Evolutionary conservation across 2,113 vertebrate genomes (phyloP), one percentile per base, ranked within the genome.

Genomic region (Anseranas semipalmata): DNA sequence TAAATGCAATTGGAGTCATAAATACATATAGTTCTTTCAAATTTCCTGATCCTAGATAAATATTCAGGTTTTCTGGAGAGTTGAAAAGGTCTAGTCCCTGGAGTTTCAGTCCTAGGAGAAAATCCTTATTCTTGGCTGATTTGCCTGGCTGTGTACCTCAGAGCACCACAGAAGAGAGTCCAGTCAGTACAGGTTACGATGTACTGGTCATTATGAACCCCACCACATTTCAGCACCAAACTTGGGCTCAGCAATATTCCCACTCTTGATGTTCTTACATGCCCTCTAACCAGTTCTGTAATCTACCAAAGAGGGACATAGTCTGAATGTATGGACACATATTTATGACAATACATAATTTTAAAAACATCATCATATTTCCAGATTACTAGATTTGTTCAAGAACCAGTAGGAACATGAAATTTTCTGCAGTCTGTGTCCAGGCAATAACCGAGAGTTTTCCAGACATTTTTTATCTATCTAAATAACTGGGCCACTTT

Each of bases 311-410:
- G 15, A 59, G 7, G 22, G 20, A 77, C 58, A 48, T 6, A 65
- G 22, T 46, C 73, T 63, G 48, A 80, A 28, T 28, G 24, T 6
- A 33, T 12, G 48, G 48, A 33, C 35, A 62, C 33, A 85, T 9
- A 62, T 27, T 91, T n/a, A 84, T 43, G 37, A 59, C 13, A 46
- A 87, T 28, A 74, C 2, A 55, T 50, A 75, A 81, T 56, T 77
- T 80, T 87, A 87, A 81, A 87, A 87, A 45, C 33, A 33, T 43
- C 7, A 17, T 60, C 6, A 81, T 94, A 68, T 95, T 96, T 96
- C 68, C 59, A 67, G n/a, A 83, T 85, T 92, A 73, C 27, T 81
- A 66, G 20, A 76, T 96, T 94, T 95, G 35, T 37, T 75, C 50
- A 97, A 81, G 55, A 12, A 21, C 65, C 37, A 89, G 83, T n/a